These are phyloP conservation scores for Enteromius unitaeniatus DNA, from an alignment of 2,797 vertebrate species.

Conservation along the genomic window DNA sequence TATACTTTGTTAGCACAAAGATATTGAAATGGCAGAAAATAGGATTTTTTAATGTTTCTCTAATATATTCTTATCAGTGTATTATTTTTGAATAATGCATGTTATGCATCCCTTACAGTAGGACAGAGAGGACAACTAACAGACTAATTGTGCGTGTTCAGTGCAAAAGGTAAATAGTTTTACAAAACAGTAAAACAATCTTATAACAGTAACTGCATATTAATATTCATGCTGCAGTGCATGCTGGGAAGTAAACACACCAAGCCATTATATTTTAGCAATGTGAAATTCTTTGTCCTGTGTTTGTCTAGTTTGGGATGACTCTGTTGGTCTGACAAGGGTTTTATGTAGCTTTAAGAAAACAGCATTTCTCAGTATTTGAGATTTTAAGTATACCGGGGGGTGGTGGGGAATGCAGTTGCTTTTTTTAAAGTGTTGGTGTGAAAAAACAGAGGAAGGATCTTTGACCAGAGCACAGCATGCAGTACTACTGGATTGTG, in stretches of 20 bases:
- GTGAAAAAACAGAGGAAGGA: not conserved
- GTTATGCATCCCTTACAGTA: not conserved
- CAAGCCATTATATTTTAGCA: not conserved
- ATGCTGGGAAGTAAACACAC: not conserved
- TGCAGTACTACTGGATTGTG: slow-evolving; percentile 33
- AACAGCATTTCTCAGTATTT: not conserved
- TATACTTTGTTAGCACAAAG: not conserved
- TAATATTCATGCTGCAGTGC: not conserved
- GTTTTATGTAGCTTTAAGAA: not conserved
- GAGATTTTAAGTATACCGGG: not conserved
- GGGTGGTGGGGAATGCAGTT: not conserved
- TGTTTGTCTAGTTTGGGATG: not conserved
- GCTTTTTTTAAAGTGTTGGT: not conserved
- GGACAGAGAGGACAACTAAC: not conserved
- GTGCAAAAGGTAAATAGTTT: not conserved
- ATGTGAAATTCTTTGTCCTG: not conserved
- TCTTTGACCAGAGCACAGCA: slow-evolving; percentile 28
- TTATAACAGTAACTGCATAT: not conserved
- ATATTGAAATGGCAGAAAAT: not conserved
- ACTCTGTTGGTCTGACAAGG: not conserved
- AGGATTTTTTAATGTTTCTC: not conserved
- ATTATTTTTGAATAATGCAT: not conserved
- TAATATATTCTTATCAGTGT: not conserved
- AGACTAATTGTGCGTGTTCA: not conserved
- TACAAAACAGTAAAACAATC: not conserved